Base-by-base conservation (phyloP, 2,888 invertebrate species). In the Leptothorax acervorum region DNA sequence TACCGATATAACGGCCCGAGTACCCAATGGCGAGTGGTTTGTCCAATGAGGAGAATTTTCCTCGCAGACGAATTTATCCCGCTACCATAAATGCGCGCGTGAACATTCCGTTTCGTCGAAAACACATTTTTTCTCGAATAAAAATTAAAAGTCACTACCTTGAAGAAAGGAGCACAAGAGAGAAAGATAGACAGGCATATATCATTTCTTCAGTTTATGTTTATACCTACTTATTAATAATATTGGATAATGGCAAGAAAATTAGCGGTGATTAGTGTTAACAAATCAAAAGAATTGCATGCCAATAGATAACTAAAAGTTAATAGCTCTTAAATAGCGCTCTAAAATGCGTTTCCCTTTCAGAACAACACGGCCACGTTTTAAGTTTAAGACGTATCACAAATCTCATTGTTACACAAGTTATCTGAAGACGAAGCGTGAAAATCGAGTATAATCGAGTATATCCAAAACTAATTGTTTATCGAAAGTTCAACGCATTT, bases 1-100 rank as follows among this genome's bases (percentile, higher is more conserved):
- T 88, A 88, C 85, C 85, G 90, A 87, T 88, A 89, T 90, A 90
- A 87, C 87, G 66, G 51, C 23, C 23, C 51, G 51, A 53, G 51
- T 53, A 60, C 53, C 35, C 66, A 62, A 11, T n/a, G 74, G 82
- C 39, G 60, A 71, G 62, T 68, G 78, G 31, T 62, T 53, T 31
- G 51, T 71, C 66, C 82, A 81, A 84, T 87, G 87, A 83, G 60
- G 45, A 74, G 62, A 75, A 63, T 83, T 84, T 85, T 82, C 81
- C 73, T 51, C 45, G 63, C 45, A 48, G 53, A 74, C 45, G 31
- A 79, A 70, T 57, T 70, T 53, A 31, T 78, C 42, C 35, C 42
- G 66, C 39, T 68, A 68, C 45, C 39, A 51, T 51, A 15, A 48
- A 65, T 15, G 23, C n/a, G 48, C 9, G 23, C 15, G 35, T 39